Evolutionary conservation across 2,888 invertebrate species (phyloP), one percentile per base, ranked within the genome.

Genomic region (Palloptera scutellata): DNA sequence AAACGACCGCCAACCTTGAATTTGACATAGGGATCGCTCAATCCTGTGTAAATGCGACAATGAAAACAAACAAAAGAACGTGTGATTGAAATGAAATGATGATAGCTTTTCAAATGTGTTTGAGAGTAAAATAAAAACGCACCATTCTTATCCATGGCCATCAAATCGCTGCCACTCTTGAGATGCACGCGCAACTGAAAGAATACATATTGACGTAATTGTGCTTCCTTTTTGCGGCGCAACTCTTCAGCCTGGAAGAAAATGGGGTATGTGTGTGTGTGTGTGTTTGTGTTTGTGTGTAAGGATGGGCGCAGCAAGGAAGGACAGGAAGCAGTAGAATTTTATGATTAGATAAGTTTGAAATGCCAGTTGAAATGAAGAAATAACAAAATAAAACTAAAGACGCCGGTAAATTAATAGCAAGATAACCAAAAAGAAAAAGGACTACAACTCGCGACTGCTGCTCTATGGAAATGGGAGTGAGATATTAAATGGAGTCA

Each of bases 1-100:
- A 96, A 87, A 71, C 95, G 89, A 45, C 94, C 94, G 12, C 91
- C 92, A 72, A 91, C 87, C 86, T 97, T 97, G 86, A 98, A 96
- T 88, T 98, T 98, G 66, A 97, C 96, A 86, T 98, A 98, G 20
- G 98, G 98, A 87, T 98, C 98, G 85, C 97, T 97, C 70, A 96
- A 93, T 76, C 97, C 97, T 95, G 19, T 58, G 53, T 15, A 55
- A 63, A 10, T 17, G 48, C 66, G 45, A 61, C 61, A 61, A 55
- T 52, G 40, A 57, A 64, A 66, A 55, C 15, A 60, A 61, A 11
- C 15, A 59, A 8, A 55, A 19, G 62, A 64, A 55, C n/a, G n/a
- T n/a, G n/a, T 45, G 48, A 60, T 17, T 17, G 45, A n/a, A 48
- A 60, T 45, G 30, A 48, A 10, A 48, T 59, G 52, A 30, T 4